phyloP scores from a whole-genome alignment of 1,140 invertebrate species.

The Theocolax elegans region DNA sequence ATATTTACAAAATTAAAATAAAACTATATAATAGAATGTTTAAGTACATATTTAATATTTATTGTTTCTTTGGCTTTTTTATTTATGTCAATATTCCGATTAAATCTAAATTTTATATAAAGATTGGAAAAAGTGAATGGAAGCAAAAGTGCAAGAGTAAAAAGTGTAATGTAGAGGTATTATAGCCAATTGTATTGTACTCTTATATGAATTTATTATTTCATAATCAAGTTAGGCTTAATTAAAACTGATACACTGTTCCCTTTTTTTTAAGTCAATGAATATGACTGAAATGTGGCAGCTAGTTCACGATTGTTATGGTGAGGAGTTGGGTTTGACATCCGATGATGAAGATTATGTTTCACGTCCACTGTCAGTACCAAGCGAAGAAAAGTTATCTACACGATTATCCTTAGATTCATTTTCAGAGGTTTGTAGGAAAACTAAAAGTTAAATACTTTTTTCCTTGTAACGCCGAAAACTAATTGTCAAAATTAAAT shows the following conservation, averaged over 20 bases:
- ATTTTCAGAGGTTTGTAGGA: constrained; percentile 71
- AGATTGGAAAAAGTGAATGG: constrained; percentile 41
- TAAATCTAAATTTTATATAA: constrained; percentile 42
- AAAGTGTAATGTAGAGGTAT: constrained; percentile 42
- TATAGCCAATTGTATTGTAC: constrained; percentile 37
- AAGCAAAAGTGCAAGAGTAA: constrained; percentile 41
- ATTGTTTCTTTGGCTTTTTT: constrained; percentile 39
- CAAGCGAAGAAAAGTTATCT: constrained; percentile 70
- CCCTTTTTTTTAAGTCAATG: constrained; percentile 73
- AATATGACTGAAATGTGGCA: constrained; percentile 90
- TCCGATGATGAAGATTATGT: constrained; percentile 93
- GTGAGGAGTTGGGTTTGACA: constrained; percentile 90
- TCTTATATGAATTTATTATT: constrained; percentile 17
- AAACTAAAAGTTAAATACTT: too few species aligned
- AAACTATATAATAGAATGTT: constrained; percentile 22
- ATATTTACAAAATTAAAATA: constrained; percentile 28
- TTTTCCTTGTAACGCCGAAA: too few species aligned
- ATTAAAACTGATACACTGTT: constrained; percentile 15
- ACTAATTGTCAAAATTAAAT: background rate
- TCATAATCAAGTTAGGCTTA: constrained; percentile 2
- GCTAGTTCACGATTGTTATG: constrained; percentile 88
- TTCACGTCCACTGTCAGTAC: constrained; percentile 60
- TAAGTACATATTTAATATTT: constrained; percentile 38
- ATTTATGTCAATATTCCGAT: constrained; percentile 42
- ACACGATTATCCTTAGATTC: constrained; percentile 70